Evolutionary conservation across 2,797 vertebrate genomes (phyloP).

Genomic region (Ambastaia sidthimunki): DNA sequence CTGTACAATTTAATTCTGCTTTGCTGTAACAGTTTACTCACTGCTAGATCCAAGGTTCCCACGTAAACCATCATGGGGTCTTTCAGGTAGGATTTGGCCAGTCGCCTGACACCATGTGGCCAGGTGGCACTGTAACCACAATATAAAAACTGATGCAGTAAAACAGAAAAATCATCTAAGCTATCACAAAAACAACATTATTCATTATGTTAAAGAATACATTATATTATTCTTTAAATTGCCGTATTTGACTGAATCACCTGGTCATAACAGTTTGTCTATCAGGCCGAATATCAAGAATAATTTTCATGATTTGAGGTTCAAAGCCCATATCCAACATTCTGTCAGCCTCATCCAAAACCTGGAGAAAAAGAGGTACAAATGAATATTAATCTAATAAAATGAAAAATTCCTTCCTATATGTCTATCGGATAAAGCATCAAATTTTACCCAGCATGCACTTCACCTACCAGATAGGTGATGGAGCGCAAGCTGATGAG

Average conservation of each 20-base stretch:
- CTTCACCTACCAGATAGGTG: slow-evolving; percentile 88
- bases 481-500: slow-evolving; percentile 87
- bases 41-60: slow-evolving; percentile 92
- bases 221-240: too few species aligned
- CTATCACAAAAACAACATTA: background rate
- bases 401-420: background rate
- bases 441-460: background rate
- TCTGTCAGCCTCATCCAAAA: slow-evolving; percentile 95
- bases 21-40: slow-evolving; percentile 71
- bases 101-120: slow-evolving; percentile 89
- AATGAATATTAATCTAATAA: background rate
- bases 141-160: background rate
- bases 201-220: too few species aligned
- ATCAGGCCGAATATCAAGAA: slow-evolving; percentile 93
- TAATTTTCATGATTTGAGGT: slow-evolving; percentile 97
- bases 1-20: background rate
- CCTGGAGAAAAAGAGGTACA: slow-evolving; percentile 71
- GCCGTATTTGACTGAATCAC: slow-evolving; percentile 65
- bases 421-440: background rate
- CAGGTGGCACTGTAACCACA: slow-evolving; percentile 87
- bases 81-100: slow-evolving; percentile 91
- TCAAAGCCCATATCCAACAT: slow-evolving; percentile 99
- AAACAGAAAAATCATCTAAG: background rate
- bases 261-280: slow-evolving; percentile 97
- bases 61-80: slow-evolving; percentile 96